Evolutionary conservation across 2,888 invertebrate genomes (phyloP).

Genomic region (Malacosoma neustria): DNA sequence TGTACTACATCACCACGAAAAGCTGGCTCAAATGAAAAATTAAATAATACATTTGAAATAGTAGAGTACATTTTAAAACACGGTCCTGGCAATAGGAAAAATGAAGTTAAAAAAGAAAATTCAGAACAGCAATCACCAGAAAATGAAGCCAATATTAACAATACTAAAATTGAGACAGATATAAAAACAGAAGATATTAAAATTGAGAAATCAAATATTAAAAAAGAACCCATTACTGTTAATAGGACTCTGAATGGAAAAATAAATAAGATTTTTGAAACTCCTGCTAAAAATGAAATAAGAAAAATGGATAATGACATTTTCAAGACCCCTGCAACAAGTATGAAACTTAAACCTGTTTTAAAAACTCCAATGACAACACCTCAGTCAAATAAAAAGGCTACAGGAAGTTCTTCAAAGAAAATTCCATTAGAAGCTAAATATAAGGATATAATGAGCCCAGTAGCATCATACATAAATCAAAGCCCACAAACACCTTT

Average conservation of each 20-base stretch:
- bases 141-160: too few relatives aligned
- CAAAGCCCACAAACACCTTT: constrained; percentile 41
- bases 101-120: constrained; percentile 7
- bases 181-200: constrained; percentile 2
- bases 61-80: constrained; percentile 43
- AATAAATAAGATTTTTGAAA: too few relatives aligned
- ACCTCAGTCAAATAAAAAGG: constrained; percentile 24
- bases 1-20: constrained; percentile 20
- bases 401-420: constrained; percentile 21
- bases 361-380: constrained; percentile 37
- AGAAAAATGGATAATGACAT: constrained; percentile 7
- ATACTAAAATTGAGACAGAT: constrained; percentile 6
- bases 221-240: too few relatives aligned
- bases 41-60: constrained; percentile 43
- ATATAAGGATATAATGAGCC: constrained; percentile 48
- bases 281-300: constrained; percentile 28
- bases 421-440: constrained; percentile 30
- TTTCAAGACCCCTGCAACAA: constrained; percentile 17
- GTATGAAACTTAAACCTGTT: constrained; percentile 14
- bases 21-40: constrained; percentile 19
- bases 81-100: constrained; percentile 23
- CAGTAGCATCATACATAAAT: constrained; percentile 53
- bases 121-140: constrained; percentile 3
- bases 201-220: constrained; percentile 3
- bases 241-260: too few relatives aligned